phyloP scores from a whole-genome alignment of 2,888 invertebrate species.

The Folsomia candida region DNA sequence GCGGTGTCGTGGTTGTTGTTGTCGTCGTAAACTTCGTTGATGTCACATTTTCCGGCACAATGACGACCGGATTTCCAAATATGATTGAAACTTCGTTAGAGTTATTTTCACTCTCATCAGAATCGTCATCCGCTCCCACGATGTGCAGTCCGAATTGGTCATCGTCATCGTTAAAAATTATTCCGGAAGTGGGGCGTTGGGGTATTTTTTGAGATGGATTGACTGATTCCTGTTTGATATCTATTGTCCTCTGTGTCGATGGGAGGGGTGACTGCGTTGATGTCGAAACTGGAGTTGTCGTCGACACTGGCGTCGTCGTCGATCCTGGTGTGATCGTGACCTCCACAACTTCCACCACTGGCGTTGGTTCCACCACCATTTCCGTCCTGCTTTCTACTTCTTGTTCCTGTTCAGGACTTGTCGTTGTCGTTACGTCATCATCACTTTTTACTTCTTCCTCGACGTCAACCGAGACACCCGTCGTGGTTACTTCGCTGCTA shows the following conservation, averaged over 20 bases:
- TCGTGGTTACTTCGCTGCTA: too few species aligned
- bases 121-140: not conserved
- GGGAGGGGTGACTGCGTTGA: not conserved
- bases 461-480: too few species aligned
- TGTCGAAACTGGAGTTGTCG: not conserved
- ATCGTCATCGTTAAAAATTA: not conserved
- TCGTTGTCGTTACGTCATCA: too few species aligned
- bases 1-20: not conserved
- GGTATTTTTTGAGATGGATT: not conserved
- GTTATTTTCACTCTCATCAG: not conserved
- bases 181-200: not conserved
- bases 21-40: not conserved
- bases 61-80: not conserved
- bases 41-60: not conserved
- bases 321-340: not conserved
- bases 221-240: not conserved
- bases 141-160: not conserved
- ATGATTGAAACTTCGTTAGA: not conserved
- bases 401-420: too few species aligned
- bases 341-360: too few species aligned
- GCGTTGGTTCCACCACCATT: too few species aligned
- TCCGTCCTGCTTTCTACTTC: too few species aligned
- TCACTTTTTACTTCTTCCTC: too few species aligned
- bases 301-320: not conserved
- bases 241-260: not conserved